Evolutionary conservation across 2,888 invertebrate species (phyloP), one percentile per base, ranked within the genome.

Genomic region (Rotaria socialis): DNA sequence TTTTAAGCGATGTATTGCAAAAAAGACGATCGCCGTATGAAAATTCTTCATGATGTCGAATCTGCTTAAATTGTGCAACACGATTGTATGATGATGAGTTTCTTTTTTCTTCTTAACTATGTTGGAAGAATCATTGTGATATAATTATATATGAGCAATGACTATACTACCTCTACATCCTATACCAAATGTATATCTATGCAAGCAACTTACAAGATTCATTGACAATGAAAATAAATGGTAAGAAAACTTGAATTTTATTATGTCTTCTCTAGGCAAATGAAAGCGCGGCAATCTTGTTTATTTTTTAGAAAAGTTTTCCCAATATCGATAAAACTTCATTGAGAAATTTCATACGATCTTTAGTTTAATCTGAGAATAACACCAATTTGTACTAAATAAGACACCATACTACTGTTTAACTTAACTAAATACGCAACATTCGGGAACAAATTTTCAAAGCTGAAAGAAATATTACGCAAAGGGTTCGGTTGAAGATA

Each of bases 351-450:
- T 60, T 60, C 27, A 60, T 60, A n/a, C 2, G n/a, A 60, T 14
- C 60, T 27, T 60, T 60, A 27, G 27, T 60, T 27, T 7, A 8
- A 60, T 27, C 2, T n/a, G 27, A 2, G 1, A 60, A 60, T 27
- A n/a, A 60, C 60, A 60, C 60, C 60, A 60, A 60, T 60, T 60
- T 60, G 60, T 60, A 60, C 60, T 27, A 60, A 60, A 60, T 60
- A 60, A 10, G 60, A 60, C 7, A 60, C 60, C 16, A n/a, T n/a
- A 27, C 7, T 60, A 27, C 16, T 27, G n/a, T 60, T 60, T 60
- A 60, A 60, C n/a, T 60, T 27, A 27, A 27, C 14, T 60, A 60
- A n/a, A 60, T 60, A 2, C 6, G 27, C 60, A 14, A 8, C 8
- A 60, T 14, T 27, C 6, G 60, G 27, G 27, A 6, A 60, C 60